Conservation (phyloP, 2,888 invertebrate genomes). For the Dryocosmus kuriphilus region DNA sequence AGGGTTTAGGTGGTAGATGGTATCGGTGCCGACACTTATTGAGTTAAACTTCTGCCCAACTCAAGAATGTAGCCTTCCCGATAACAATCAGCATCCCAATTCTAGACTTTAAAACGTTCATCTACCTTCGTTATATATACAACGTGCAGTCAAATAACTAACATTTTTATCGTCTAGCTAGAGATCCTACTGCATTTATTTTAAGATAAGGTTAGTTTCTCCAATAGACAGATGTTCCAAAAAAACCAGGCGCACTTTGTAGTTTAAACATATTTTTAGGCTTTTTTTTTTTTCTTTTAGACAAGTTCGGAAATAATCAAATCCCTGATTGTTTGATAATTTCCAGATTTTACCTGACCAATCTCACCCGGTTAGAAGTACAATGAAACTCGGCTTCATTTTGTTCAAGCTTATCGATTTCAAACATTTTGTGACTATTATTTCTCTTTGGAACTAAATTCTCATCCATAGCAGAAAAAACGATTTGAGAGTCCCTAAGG, state of each 20-base stretch:
- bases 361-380: neutral
- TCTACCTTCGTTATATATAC: constrained; percentile 19
- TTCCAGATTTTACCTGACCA: neutral
- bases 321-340: neutral
- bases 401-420: neutral
- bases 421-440: neutral
- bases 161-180: constrained; percentile 20
- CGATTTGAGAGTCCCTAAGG: neutral
- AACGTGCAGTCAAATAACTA: constrained; percentile 27
- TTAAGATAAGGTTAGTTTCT: neutral
- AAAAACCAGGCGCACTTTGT: neutral
- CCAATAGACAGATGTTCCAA: neutral
- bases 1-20: neutral
- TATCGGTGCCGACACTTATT: constrained; percentile 21
- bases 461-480: neutral
- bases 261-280: no score
- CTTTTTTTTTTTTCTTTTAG: no score
- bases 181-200: neutral
- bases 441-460: neutral
- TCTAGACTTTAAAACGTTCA: constrained; percentile 15
- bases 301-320: neutral
- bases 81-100: constrained; percentile 29
- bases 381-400: no score
- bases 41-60: constrained; percentile 12
- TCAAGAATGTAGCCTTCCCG: constrained; percentile 20